Base-by-base conservation (phyloP, 2,797 vertebrate genomes). In the Podargus strigoides region DNA sequence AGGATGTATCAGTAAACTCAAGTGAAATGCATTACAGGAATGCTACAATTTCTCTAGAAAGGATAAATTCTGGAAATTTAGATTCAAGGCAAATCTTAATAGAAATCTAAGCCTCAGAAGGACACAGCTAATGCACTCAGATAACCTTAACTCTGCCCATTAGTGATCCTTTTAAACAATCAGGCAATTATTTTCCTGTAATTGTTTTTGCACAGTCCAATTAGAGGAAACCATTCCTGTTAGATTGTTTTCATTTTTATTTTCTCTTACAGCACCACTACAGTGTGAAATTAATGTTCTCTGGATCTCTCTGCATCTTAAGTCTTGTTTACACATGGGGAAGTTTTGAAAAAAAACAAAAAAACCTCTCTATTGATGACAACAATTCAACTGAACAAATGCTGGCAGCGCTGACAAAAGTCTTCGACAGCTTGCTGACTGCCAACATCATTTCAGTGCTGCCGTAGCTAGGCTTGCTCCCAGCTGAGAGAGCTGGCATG, bases 101-200 rank as follows among this genome's bases (percentile, higher is more conserved):
- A 90, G 91, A 96, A 91, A 95, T 93, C 91, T 96, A 81, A 94
- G 80, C 42, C 74, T 75, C 80, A 78, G 88, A 95, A 93, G 44
- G 79, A 64, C 47, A 56, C 23, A 90, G 77, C 63, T 94, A 91
- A 94, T 93, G 87, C 67, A 78, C 77, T 90, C 77, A 44, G 70
- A 91, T 95, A 96, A 93, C 77, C 90, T 86, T 93, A 94, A 85
- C 90, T 94, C 94, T 96, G 77, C 77, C 95, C 87, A 94, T 91
- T 93, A 94, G 36, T 2, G 41, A 94, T 88, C 74, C 87, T 94
- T 95, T 96, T 94, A 96, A 96, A 96, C 85, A 93, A 94, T 90
- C 93, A 94, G 94, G 77, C 88, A 94, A 95, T 95, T 96, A 93
- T 95, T 94, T 94, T 91, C 37, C 76, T 82, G 93, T 95, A 91